Conservation (phyloP, 2,113 vertebrate genomes). For the Halcyon malimbica region DNA sequence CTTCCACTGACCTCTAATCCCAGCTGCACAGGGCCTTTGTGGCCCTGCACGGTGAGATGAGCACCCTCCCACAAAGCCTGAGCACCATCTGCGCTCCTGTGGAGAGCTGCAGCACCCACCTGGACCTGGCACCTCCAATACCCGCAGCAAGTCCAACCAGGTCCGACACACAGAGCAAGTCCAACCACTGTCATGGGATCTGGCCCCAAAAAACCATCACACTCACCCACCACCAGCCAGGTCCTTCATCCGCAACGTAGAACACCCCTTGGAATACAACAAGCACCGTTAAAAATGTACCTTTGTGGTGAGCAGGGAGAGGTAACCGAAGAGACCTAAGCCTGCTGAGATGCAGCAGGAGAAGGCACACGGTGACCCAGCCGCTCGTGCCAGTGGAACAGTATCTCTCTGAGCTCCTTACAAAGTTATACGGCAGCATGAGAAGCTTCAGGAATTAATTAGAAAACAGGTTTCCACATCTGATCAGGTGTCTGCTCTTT, state of each 20-base stretch:
- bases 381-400: not conserved
- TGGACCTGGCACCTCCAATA: not conserved
- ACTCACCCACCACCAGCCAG: not conserved
- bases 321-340: not conserved
- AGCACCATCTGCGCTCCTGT: not conserved
- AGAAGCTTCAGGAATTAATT: slow-evolving; percentile 41
- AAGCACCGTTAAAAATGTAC: rapidly evolving
- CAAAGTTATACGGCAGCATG: not conserved
- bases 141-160: not conserved
- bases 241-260: rapidly evolving
- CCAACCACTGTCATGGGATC: rapidly evolving
- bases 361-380: not conserved
- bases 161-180: not conserved
- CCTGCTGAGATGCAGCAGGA: not conserved
- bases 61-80: not conserved
- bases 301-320: not conserved
- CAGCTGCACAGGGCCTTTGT: rapidly evolving
- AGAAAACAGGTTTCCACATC: not conserved
- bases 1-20: rapidly evolving
- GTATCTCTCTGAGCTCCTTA: not conserved
- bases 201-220: not conserved
- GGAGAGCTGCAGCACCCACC: not conserved
- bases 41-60: rapidly evolving
- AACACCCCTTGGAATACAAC: not conserved
- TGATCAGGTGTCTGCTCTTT: not conserved